A percentile compares a stretch with the other conserved stretches of the same genome.
Conservation (phyloP, 2,797 vertebrate species). For the Calcarius lapponicus region DNA sequence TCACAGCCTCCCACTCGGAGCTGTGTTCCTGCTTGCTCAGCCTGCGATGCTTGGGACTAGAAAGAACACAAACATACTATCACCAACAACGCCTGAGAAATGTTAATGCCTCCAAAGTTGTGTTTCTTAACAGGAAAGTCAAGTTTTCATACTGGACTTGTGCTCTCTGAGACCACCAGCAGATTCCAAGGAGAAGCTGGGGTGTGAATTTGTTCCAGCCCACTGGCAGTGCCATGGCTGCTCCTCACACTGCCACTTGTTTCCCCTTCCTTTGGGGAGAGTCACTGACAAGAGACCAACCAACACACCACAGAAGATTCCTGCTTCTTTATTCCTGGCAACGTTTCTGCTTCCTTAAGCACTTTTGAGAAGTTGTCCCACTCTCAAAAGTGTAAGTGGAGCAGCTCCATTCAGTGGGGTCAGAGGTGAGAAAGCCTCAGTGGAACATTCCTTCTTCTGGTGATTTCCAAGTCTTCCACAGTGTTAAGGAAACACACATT, state of each 20-base stretch:
- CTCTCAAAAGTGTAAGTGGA: not conserved
- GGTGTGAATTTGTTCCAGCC: not conserved
- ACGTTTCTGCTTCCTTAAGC: fast-evolving
- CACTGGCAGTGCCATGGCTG: fast-evolving
- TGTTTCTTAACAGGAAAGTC: not conserved
- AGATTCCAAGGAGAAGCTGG: not conserved
- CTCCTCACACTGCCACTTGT: fast-evolving
- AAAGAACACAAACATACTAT: not conserved
- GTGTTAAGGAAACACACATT: fast-evolving
- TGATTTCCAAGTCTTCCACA: not conserved
- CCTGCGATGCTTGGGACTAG: not conserved
- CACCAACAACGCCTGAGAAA: not conserved
- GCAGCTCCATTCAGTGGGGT: not conserved
- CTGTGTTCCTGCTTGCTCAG: not conserved
- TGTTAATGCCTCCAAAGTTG: not conserved
- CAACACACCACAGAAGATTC: not conserved
- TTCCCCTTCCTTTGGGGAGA: not conserved
- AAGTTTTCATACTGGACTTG: not conserved
- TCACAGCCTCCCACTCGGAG: not conserved
- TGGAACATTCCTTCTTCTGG: not conserved
- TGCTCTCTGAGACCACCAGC: not conserved
- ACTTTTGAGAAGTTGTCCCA: not conserved
- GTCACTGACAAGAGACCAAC: not conserved
- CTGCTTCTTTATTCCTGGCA: not conserved
- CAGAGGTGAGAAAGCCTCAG: not conserved